These are phyloP conservation scores for Aphelenchoides bicaudatus DNA, from an alignment of 2,888 invertebrate genomes.

Conservation along the genomic window DNA sequence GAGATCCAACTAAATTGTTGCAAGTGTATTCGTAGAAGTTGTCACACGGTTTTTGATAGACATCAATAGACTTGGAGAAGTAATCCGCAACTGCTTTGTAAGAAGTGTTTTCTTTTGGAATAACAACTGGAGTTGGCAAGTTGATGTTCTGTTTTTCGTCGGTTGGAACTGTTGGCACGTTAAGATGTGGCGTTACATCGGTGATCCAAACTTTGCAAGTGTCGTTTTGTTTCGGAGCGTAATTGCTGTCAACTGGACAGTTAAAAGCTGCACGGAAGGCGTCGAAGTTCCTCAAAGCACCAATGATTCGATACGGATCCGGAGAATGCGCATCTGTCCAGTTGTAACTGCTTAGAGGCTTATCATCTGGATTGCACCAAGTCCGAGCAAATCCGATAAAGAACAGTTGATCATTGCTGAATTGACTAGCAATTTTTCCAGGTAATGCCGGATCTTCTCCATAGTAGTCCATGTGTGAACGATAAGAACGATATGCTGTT, in stretches of 20 bases:
- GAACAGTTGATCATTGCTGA: slow-evolving; percentile 52
- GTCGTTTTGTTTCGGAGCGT: slow-evolving; percentile 32
- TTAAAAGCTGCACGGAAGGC: slow-evolving; percentile 54
- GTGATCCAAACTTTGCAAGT: slow-evolving; percentile 48
- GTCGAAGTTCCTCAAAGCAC: slow-evolving; percentile 52
- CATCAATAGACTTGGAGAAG: slow-evolving; percentile 19
- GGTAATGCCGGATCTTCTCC: slow-evolving; percentile 50
- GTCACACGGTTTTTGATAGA: slow-evolving; percentile 43
- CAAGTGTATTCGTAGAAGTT: slow-evolving; percentile 55
- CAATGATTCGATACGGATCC: slow-evolving; percentile 47
- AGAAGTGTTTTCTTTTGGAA: not conserved
- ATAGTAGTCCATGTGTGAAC: slow-evolving; percentile 38
- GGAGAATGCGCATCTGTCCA: slow-evolving; percentile 53
- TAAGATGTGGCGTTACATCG: no score
- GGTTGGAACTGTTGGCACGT: no score
- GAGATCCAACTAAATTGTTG: slow-evolving; percentile 28
- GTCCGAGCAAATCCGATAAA: slow-evolving; percentile 45
- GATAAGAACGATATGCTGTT: slow-evolving; percentile 48
- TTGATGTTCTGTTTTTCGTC: no score
- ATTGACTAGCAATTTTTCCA: slow-evolving; percentile 38
- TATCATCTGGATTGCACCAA: slow-evolving; percentile 43
- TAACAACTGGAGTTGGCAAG: no score
- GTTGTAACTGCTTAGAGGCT: slow-evolving; percentile 34
- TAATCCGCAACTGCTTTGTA: slow-evolving; percentile 22
- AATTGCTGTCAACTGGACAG: slow-evolving; percentile 38